A percentile compares a stretch with the other conserved stretches of the same genome.
phyloP scores from a whole-genome alignment of 2,797 vertebrate genomes.

The Mionectes olivaceus region DNA sequence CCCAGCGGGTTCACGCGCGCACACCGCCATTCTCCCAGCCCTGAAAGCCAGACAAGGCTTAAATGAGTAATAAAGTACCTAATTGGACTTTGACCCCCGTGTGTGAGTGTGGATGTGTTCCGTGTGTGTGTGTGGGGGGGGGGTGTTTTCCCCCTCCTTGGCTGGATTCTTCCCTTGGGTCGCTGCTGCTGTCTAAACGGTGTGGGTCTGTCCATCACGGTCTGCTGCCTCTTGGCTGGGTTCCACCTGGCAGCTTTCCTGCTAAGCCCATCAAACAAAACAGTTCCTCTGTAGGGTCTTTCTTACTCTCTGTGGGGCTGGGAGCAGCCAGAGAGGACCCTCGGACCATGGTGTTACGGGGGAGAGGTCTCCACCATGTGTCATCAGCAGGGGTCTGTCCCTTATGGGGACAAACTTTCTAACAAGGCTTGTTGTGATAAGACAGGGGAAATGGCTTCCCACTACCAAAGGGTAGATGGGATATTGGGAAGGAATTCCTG shows the following conservation, averaged over 20 bases:
- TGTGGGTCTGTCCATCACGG: neutral
- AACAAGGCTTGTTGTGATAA: neutral
- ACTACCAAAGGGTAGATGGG: no score
- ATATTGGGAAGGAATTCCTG: neutral
- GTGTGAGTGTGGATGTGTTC: neutral
- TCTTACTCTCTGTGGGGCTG: neutral
- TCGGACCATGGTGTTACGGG: fast-evolving
- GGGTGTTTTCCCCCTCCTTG: neutral
- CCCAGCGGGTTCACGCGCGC: neutral
- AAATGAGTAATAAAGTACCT: constrained; percentile 50
- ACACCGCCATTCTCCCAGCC: neutral
- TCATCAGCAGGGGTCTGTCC: neutral
- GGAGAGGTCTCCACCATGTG: neutral
- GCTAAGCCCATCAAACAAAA: constrained; percentile 20
- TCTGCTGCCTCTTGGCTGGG: constrained; percentile 64
- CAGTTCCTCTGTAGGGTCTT: neutral
- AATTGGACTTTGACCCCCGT: neutral
- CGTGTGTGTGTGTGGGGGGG: neutral
- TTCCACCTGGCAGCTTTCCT: constrained; percentile 61
- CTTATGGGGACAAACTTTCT: neutral
- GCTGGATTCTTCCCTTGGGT: neutral
- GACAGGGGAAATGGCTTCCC: no score
- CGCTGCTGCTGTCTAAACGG: neutral
- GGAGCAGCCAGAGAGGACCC: neutral
- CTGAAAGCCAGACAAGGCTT: constrained; percentile 39